phyloP scores from a whole-genome alignment of 64 coral and sea anemone genomes.

The Porites australiensis region DNA sequence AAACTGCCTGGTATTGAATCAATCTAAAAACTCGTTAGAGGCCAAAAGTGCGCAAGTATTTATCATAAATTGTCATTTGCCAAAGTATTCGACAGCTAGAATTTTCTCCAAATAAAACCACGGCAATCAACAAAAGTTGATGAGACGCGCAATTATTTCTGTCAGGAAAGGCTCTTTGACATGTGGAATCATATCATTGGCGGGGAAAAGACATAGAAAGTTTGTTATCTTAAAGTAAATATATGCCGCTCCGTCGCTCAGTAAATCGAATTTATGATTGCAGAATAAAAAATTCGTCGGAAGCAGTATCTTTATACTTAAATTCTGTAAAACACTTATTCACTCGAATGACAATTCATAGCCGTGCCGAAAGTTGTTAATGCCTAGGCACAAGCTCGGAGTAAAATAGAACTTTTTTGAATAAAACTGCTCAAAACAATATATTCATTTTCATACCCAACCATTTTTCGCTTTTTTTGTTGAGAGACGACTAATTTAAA shows the following conservation, averaged over 20 bases:
- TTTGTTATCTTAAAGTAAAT: neutral
- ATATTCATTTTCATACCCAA: neutral
- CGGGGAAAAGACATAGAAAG: neutral
- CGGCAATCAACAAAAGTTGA: neutral
- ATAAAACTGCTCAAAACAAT: neutral
- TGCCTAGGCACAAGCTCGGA: neutral
- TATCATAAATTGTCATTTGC: constrained; percentile 12
- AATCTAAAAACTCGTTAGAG: neutral
- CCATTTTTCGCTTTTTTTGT: neutral
- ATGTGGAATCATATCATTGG: neutral
- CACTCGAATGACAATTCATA: neutral
- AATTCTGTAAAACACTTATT: neutral
- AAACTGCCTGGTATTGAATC: neutral
- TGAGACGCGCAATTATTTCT: neutral
- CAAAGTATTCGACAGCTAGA: neutral
- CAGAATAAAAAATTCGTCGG: neutral
- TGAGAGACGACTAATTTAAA: neutral
- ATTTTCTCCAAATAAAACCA: neutral
- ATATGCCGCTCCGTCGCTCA: neutral
- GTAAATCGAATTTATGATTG: neutral
- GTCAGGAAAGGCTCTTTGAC: neutral
- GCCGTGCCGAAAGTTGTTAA: neutral
- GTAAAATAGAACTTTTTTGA: neutral
- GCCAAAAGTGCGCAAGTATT: neutral
- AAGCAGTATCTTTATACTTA: neutral